phyloP scores from a whole-genome alignment of 2,113 vertebrate genomes.

The Eublepharis macularius region DNA sequence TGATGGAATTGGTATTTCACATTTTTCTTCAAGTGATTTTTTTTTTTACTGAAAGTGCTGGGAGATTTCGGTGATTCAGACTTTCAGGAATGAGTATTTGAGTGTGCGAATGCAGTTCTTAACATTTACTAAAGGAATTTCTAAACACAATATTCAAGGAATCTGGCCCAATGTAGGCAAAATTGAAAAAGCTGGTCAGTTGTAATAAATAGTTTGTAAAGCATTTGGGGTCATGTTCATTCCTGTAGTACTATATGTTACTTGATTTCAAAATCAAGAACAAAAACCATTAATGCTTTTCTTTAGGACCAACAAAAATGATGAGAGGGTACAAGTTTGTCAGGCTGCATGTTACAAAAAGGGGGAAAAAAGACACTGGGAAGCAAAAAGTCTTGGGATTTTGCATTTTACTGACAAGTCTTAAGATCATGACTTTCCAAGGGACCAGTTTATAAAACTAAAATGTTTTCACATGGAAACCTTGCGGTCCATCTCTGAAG shows the following conservation, averaged over 20 bases:
- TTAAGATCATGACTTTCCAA: too few relatives aligned
- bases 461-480: too few relatives aligned
- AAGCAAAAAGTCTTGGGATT: too few relatives aligned
- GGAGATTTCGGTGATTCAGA: not conserved
- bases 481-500: too few relatives aligned
- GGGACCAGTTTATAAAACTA: too few relatives aligned
- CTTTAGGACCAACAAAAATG: too few relatives aligned
- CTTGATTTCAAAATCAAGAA: too few relatives aligned
- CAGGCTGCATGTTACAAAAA: too few relatives aligned
- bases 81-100: rapidly evolving
- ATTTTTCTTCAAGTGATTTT: not conserved
- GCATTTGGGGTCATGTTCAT: not conserved
- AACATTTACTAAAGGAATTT: not conserved
- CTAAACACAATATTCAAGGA: not conserved
- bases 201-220: not conserved
- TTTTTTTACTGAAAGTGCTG: not conserved
- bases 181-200: not conserved
- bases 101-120: not conserved
- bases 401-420: too few relatives aligned
- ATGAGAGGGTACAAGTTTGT: too few relatives aligned
- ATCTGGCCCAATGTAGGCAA: not conserved
- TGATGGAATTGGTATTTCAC: rapidly evolving
- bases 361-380: too few relatives aligned
- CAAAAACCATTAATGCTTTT: too few relatives aligned
- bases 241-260: not conserved